Evolutionary conservation across 2,113 vertebrate species (phyloP).

Genomic region (Castor canadensis): DNA sequence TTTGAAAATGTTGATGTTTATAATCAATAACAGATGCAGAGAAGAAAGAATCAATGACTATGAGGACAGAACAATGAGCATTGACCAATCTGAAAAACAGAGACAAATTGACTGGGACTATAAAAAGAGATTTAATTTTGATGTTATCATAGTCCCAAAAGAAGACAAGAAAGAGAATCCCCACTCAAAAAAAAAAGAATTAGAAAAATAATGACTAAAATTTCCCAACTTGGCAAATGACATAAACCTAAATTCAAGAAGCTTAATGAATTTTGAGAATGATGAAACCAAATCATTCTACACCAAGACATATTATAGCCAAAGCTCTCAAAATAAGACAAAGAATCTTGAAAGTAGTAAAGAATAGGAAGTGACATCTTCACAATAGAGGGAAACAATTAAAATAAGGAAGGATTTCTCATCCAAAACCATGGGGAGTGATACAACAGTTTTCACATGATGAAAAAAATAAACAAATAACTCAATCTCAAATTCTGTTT

Average conservation of each 20-base stretch:
- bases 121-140: neutral
- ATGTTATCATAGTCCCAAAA: neutral
- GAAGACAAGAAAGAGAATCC: too few species aligned
- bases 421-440: neutral
- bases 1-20: neutral
- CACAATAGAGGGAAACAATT: neutral
- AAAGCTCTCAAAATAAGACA: neutral
- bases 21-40: neutral
- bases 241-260: neutral
- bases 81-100: neutral
- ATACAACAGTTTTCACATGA: neutral
- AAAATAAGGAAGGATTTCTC: neutral
- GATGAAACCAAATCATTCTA: neutral
- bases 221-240: neutral
- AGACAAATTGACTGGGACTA: neutral
- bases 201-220: neutral
- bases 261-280: neutral
- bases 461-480: neutral
- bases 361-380: neutral
- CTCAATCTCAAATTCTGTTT: neutral
- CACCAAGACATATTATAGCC: neutral
- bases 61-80: neutral
- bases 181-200: too few species aligned
- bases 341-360: neutral
- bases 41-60: neutral